A percentile compares a stretch with the other conserved stretches of the same genome.
Conservation (phyloP, 2,113 vertebrate species). For the Apus apus region DNA sequence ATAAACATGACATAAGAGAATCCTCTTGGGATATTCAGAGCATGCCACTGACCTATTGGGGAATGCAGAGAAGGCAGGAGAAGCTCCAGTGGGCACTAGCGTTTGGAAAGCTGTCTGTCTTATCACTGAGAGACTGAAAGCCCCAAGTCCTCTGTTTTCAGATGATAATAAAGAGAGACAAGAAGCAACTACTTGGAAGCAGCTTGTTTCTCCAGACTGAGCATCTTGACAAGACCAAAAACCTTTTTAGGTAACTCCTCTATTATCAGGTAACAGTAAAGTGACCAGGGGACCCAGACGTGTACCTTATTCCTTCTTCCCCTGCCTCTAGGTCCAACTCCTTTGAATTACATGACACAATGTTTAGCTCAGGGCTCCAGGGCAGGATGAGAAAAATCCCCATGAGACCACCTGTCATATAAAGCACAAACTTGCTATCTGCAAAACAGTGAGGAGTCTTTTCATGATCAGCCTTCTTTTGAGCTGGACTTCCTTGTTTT, state of each 20-base stretch:
- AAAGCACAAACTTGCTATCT: background rate
- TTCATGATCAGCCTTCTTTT: background rate
- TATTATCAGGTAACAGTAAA: background rate
- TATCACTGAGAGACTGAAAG: background rate
- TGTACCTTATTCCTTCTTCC: background rate
- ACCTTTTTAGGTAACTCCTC: background rate
- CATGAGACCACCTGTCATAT: background rate
- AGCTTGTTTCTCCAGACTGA: background rate
- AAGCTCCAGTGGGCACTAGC: background rate
- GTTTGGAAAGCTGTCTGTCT: background rate
- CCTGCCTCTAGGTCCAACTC: background rate
- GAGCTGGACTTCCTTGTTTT: background rate
- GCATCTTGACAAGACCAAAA: background rate
- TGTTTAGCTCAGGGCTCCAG: background rate
- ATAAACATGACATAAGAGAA: constrained; percentile 70
- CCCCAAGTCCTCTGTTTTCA: background rate
- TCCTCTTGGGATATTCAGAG: constrained; percentile 59
- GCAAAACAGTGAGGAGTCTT: background rate
- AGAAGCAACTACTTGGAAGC: background rate
- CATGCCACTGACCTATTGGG: constrained; percentile 64
- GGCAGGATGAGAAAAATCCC: background rate
- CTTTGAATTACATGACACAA: background rate
- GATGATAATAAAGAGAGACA: background rate
- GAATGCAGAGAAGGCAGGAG: constrained; percentile 58
- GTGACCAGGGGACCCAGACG: background rate